Conservation (phyloP, 2,797 vertebrate species). For the Dendrocincla tyrannina region DNA sequence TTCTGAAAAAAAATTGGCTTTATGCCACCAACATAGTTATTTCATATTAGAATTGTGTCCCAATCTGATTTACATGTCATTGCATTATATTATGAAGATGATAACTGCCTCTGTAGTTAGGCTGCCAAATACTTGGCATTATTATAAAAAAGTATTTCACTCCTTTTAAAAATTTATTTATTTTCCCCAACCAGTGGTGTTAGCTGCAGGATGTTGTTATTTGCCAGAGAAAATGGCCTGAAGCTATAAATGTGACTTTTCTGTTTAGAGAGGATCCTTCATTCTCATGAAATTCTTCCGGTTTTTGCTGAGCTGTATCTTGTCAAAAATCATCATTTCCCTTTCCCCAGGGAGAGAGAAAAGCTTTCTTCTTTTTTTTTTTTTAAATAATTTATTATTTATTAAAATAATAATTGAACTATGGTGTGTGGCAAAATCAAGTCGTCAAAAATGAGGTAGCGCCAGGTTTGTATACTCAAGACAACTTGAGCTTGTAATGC, state of each 20-base stretch:
- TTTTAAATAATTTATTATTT: background rate
- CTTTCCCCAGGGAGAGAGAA: background rate
- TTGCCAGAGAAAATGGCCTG: background rate
- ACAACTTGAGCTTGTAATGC: background rate
- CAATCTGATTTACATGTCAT: background rate
- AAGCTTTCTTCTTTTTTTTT: too few relatives aligned
- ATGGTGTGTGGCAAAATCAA: background rate
- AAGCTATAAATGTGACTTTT: background rate
- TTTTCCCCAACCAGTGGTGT: background rate
- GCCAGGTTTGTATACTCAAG: background rate
- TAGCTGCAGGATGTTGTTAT: background rate
- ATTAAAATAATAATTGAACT: background rate
- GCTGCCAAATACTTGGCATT: background rate
- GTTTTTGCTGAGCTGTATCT: background rate
- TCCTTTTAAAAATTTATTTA: background rate
- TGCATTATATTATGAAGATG: background rate
- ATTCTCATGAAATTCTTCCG: background rate
- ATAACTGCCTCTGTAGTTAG: background rate
- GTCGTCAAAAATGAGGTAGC: background rate
- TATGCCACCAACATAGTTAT: background rate
- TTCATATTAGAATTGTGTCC: background rate
- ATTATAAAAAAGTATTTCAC: background rate
- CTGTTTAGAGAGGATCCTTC: background rate
- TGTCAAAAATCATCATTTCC: background rate
- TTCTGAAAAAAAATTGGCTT: background rate